Base-by-base conservation (phyloP, 2,888 invertebrate species). In the Patella ulyssiponensis region DNA sequence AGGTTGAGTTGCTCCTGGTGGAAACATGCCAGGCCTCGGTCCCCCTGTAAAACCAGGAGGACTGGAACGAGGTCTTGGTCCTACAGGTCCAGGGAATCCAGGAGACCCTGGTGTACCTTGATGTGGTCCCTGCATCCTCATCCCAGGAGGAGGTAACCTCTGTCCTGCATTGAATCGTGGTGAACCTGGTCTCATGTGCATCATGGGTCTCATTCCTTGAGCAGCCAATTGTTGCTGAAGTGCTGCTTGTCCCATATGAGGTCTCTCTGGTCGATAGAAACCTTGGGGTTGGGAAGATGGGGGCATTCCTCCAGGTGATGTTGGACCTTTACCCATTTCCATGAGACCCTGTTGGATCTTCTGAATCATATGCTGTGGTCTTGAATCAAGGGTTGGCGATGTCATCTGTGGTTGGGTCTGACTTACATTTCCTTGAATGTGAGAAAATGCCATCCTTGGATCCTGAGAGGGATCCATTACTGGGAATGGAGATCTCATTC, bases 401-500 rank as follows among this genome's bases (percentile, higher is more conserved):
- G 44, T 73, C 20, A 75, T 53, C 33, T 23, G 20, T 44, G 33
- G 64, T 3, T 54, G 15, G 7, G 69, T 23, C 73, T 79, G 54
- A 44, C 75, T 58, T 71, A 76, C 77, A 77, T 76, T n/a, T 56
- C 75, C 71, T 75, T 75, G 73, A 53, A 75, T 69, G 70, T 71
- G 51, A 73, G 51, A 23, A 23, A 20, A 52, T 14, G 74, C 69
- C 2, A 17, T 52, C 33, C 44, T 33, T 20, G 75, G 52, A 17
- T 20, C 64, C 7, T 58, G 53, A 69, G n/a, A n/a, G 9, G 69
- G 75, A 15, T 33, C 27, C 75, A 58, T 52, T 71, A 71, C 77
- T 23, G 84, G 79, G 56, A 82, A 80, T 20, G 84, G 85, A 33
- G 82, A 83, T 77, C 82, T 79, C 15, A 78, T 77, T 9, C 83